Percentiles rank a stretch among this genome's conserved stretches.
These are phyloP conservation scores for Dendroctonus ponderosae DNA, from an alignment of 1,140 invertebrate species.

Conservation along the genomic window DNA sequence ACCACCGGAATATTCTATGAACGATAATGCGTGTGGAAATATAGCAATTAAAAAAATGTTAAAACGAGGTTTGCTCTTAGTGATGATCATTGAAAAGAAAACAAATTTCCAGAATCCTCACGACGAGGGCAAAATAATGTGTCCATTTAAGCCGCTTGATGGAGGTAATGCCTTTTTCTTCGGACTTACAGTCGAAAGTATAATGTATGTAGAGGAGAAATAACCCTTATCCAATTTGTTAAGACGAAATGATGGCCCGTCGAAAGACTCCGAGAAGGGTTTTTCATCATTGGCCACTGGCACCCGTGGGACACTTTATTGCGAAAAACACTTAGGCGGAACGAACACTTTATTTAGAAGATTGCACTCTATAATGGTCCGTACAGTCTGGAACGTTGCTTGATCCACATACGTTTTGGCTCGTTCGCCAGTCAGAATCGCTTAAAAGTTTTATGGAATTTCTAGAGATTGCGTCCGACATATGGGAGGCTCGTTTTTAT, in stretches of 20 bases:
- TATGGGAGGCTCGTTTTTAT: slow-evolving; percentile 10
- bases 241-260: slow-evolving; percentile 20
- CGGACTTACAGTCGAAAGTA: background rate
- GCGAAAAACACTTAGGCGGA: slow-evolving; percentile 47
- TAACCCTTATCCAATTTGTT: slow-evolving; percentile 27
- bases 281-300: slow-evolving; percentile 24
- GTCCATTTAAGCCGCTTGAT: no score
- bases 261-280: slow-evolving; percentile 8
- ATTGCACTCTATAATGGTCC: slow-evolving; percentile 45
- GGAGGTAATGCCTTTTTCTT: no score
- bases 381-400: slow-evolving; percentile 26
- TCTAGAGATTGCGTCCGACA: slow-evolving; percentile 28
- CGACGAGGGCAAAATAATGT: no score
- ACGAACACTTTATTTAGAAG: slow-evolving; percentile 45
- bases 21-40: no score
- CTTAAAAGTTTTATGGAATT: slow-evolving; percentile 38
- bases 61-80: no score
- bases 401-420: slow-evolving; percentile 24
- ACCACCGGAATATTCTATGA: no score
- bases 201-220: slow-evolving; percentile 13
- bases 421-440: slow-evolving; percentile 10
- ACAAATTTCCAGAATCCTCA: no score
- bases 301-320: slow-evolving; percentile 44
- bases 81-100: no score
- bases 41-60: no score